Conservation (phyloP, 2,797 vertebrate genomes). For the Lepidocolaptes lacrymiger region DNA sequence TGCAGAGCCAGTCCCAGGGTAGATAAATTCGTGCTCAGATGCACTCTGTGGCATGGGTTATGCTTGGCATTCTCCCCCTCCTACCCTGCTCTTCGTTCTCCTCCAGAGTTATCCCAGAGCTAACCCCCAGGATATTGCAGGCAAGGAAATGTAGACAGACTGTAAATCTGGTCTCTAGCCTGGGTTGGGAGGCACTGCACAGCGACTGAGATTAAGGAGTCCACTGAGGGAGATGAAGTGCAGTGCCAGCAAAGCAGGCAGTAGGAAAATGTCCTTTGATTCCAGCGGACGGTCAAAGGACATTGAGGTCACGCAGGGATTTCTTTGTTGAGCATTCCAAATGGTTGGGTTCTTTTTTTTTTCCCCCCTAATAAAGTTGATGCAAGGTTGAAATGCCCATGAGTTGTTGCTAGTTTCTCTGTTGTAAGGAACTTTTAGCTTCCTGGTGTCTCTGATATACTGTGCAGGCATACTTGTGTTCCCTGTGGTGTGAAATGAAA, state of each 20-base stretch:
- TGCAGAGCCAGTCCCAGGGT: not conserved
- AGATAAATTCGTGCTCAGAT: not conserved
- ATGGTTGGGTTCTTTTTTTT: not conserved
- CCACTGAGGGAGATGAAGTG: not conserved
- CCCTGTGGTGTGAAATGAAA: not conserved
- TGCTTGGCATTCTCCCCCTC: not conserved
- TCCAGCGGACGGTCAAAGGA: not conserved
- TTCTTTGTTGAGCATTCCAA: not conserved
- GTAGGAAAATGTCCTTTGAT: not conserved
- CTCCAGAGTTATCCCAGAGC: not conserved
- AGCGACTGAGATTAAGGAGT: not conserved
- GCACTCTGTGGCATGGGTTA: not conserved
- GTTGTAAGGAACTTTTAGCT: not conserved
- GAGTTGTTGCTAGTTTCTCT: not conserved
- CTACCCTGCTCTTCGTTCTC: not conserved
- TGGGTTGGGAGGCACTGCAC: not conserved
- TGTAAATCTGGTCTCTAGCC: not conserved
- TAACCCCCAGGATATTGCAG: not conserved
- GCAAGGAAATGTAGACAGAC: not conserved
- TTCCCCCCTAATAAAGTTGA: not conserved
- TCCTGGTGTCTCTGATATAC: not conserved
- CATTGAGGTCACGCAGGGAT: not conserved
- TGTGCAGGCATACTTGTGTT: rapidly evolving
- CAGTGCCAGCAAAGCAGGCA: not conserved
- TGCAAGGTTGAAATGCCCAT: not conserved